Percentiles rank a stretch among this genome's conserved stretches.
These are phyloP conservation scores for Craterocephalus amniculus DNA, from an alignment of 2,797 vertebrate genomes.

Conservation along the genomic window DNA sequence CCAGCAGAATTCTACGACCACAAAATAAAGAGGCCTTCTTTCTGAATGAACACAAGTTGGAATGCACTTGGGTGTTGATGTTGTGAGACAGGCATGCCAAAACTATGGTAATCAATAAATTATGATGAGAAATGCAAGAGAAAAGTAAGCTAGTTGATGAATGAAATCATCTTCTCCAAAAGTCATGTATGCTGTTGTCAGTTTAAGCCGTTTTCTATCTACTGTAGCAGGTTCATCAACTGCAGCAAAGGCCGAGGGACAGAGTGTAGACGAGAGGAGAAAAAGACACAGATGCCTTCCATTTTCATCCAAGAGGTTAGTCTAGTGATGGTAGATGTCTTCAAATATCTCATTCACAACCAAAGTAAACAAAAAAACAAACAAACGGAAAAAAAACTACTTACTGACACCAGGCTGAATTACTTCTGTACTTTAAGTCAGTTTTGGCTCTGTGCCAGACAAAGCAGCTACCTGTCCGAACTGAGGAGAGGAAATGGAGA, in stretches of 20 bases:
- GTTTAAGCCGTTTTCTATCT: background rate
- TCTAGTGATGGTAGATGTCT: background rate
- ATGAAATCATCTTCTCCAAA: background rate
- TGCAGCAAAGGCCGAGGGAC: background rate
- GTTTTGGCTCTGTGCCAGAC: too few species aligned
- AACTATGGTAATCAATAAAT: background rate
- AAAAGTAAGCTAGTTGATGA: background rate
- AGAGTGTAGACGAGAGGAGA: background rate
- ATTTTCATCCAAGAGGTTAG: background rate
- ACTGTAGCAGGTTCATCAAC: too few species aligned
- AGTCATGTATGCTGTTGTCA: background rate
- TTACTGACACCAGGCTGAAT: too few species aligned
- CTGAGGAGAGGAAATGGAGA: background rate
- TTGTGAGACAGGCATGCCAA: constrained; percentile 1
- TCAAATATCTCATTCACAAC: too few species aligned
- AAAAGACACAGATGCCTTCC: background rate
- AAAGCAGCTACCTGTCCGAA: too few species aligned
- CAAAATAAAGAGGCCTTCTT: constrained; percentile 58
- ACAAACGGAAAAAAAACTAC: too few species aligned
- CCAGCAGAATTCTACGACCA: constrained; percentile 69
- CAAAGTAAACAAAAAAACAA: too few species aligned
- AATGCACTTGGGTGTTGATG: constrained; percentile 30
- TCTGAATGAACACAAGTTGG: constrained; percentile 43
- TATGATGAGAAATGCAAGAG: background rate
- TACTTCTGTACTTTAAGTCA: too few species aligned